Evolutionary conservation across 2,888 invertebrate genomes (phyloP), one percentile per base, ranked within the genome.

Genomic region (Sinodicranocentrus sp.): DNA sequence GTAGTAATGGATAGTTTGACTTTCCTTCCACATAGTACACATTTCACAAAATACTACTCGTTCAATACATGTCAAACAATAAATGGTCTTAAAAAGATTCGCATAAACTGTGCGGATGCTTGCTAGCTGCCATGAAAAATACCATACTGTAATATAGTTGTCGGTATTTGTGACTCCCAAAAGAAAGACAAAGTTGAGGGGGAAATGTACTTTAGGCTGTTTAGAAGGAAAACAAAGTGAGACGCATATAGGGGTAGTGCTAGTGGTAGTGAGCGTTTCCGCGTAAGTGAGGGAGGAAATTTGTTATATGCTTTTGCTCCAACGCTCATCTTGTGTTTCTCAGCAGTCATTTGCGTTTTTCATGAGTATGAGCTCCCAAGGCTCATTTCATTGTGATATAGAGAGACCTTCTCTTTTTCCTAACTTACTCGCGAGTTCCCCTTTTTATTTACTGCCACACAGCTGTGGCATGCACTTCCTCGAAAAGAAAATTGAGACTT

Each of bases 381-480:
- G 68, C 70, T 76, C 82, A 76, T 82, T 75, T 82, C 80, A 59
- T 82, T 52, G 39, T 70, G 70, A 82, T 75, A 82, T 82, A 75
- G 63, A 75, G 39, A 82, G 65, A 71, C 25, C 68, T 44, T 68
- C 79, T 63, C 70, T 33, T 48, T 57, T 63, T 70, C 28, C 57
- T 59, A 67, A 76, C 67, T n/a, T 44, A 76, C 54, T 59, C 63
- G 44, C 71, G 71, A 26, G 21, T 39, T 39, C 65, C 75, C 52
- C 33, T 25, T 28, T 70, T 70, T 78, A 70, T 70, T 70, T 52
- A 77, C 77, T 77, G 13, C 21, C 52, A 39, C 67, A 17, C 68
- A 68, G 68, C 43, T 76, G 76, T 17, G 65, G 68, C 52, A 59
- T 43, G 72, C 43, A 57, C n/a, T 59, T 65, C 28, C 52, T 48